Evolutionary conservation across 2,888 invertebrate genomes (phyloP).

Genomic region (Nyleta sp.): DNA sequence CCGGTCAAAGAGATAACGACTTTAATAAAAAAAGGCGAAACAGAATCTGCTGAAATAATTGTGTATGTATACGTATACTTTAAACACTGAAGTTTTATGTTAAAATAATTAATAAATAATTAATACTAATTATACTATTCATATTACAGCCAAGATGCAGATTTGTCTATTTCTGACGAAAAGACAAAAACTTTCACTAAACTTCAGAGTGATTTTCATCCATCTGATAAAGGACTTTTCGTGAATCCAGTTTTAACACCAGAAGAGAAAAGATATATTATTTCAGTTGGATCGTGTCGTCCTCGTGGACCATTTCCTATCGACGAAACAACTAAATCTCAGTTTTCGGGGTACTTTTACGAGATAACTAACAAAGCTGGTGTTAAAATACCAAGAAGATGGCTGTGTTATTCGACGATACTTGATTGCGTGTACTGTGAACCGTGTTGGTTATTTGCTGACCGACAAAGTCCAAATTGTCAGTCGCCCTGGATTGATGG

Average conservation of each 20-base stretch:
- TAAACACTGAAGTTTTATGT: not conserved
- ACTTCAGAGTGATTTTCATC: conserved; percentile 6
- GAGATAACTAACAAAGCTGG: conserved; percentile 27
- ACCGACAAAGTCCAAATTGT: conserved; percentile 45
- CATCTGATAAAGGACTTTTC: conserved; percentile 43
- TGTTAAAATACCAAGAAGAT: conserved; percentile 46
- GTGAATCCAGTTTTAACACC: conserved; percentile 20
- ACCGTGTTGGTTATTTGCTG: conserved; percentile 65
- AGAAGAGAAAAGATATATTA: conserved; percentile 39
- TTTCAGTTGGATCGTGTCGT: conserved; percentile 39
- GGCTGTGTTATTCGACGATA: conserved; percentile 61
- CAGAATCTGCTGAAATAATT: conserved; percentile 7
- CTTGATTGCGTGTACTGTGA: conserved; percentile 60
- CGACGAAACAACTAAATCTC: conserved; percentile 16
- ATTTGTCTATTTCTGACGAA: conserved; percentile 2
- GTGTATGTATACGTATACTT: conserved; percentile 12
- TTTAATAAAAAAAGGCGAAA: not conserved
- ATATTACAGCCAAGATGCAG: conserved; percentile 2
- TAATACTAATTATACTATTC: conserved; percentile 6
- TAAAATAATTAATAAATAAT: conserved; percentile 1
- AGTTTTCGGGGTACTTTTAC: conserved; percentile 39
- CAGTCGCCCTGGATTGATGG: conserved; percentile 46
- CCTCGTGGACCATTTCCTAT: conserved; percentile 38
- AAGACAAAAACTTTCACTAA: conserved; percentile 11
- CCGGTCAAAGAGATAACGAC: conserved; percentile 11